Evolutionary conservation across 2,797 vertebrate species (phyloP).

Genomic region (Poeciliopsis paucimaculata): DNA sequence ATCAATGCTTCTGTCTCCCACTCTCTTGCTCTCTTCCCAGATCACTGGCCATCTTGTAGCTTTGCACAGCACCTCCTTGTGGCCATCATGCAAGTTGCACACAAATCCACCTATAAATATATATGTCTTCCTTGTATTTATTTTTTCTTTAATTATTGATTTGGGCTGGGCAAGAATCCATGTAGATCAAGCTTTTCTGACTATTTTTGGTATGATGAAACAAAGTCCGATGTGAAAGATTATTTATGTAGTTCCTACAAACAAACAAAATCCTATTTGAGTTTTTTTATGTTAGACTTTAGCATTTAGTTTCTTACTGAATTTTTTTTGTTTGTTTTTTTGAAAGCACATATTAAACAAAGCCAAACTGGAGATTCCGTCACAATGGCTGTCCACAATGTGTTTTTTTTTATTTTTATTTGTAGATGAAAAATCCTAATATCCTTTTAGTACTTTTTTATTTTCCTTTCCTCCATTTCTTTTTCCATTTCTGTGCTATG

Average conservation of each 20-base stretch:
- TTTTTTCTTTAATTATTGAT: constrained; percentile 53
- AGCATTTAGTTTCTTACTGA: constrained; percentile 31
- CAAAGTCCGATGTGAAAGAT: constrained; percentile 35
- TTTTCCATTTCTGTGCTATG: constrained; percentile 23
- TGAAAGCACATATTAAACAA: constrained; percentile 36
- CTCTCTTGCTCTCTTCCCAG: constrained; percentile 65
- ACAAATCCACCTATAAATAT: constrained; percentile 34
- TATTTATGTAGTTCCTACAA: constrained; percentile 46
- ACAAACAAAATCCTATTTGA: constrained; percentile 29
- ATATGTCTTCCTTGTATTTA: constrained; percentile 75
- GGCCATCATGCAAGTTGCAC: constrained; percentile 58
- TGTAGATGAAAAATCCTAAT: constrained; percentile 10
- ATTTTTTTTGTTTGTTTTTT: constrained; percentile 27
- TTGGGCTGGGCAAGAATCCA: constrained; percentile 47
- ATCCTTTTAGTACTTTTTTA: constrained; percentile 18
- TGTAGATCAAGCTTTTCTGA: constrained; percentile 42
- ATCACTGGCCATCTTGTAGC: constrained; percentile 75
- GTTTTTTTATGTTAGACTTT: constrained; percentile 47
- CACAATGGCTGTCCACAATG: constrained; percentile 12
- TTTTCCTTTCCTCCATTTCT: constrained; percentile 3
- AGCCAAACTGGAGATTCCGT: constrained; percentile 18
- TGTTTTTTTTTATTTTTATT: background rate
- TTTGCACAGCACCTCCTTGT: constrained; percentile 73
- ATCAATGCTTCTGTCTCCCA: constrained; percentile 42
- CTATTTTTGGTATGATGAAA: constrained; percentile 47